phyloP scores from a whole-genome alignment of 2,113 vertebrate genomes.

The Bubo bubo region DNA sequence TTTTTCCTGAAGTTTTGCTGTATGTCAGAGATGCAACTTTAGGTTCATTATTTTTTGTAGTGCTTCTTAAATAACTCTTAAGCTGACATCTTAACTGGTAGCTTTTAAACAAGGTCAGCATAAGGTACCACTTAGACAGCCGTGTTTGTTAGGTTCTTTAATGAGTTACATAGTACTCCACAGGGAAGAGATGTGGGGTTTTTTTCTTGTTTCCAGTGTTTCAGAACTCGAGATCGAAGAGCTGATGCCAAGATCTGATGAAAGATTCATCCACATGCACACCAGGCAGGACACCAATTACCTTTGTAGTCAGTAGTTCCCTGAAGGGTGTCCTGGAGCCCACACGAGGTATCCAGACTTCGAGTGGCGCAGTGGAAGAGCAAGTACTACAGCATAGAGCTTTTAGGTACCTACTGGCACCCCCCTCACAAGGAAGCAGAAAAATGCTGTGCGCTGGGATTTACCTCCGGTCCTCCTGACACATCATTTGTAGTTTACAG shows the following conservation, averaged over 20 bases:
- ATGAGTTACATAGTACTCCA: not conserved
- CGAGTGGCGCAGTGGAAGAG: not conserved
- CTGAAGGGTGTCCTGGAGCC: not conserved
- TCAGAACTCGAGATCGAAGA: not conserved
- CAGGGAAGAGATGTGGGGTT: not conserved
- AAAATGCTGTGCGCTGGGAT: not conserved
- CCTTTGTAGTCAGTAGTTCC: not conserved
- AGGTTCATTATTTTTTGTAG: not conserved
- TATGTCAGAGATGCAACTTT: not conserved
- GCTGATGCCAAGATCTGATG: not conserved
- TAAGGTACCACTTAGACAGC: not conserved
- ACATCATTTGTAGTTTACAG: not conserved
- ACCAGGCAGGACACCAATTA: not conserved
- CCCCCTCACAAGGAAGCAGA: not conserved
- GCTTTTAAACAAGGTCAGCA: not conserved
- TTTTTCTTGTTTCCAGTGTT: not conserved
- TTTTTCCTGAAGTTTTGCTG: not conserved
- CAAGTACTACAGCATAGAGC: not conserved
- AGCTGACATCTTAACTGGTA: not conserved
- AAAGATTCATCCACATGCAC: not conserved
- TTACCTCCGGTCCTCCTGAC: not conserved
- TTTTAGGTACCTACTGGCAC: not conserved
- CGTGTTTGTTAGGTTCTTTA: not conserved
- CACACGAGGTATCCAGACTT: fast-evolving
- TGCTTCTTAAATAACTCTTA: not conserved